A percentile compares a stretch with the other conserved stretches of the same genome.
Evolutionary conservation across 2,888 invertebrate species (phyloP).

Genomic region (Lymantria dispar): DNA sequence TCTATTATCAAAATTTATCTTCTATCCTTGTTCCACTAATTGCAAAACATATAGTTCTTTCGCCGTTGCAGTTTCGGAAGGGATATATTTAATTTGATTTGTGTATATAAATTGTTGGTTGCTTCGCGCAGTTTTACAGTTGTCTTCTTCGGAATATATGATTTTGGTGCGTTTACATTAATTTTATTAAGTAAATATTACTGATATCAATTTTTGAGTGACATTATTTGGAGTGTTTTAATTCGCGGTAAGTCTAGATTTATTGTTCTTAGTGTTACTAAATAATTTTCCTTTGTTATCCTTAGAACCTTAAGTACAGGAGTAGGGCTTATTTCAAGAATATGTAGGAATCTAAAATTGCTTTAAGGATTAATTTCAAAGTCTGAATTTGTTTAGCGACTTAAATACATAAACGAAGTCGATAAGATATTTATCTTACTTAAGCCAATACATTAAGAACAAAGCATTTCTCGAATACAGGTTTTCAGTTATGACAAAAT

Average conservation of each 20-base stretch:
- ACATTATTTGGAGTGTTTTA: neutral
- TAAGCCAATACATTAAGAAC: too few relatives aligned
- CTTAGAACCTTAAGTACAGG: too few relatives aligned
- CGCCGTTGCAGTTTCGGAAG: neutral
- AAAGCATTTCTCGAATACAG: too few relatives aligned
- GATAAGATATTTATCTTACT: too few relatives aligned
- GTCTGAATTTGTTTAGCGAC: too few relatives aligned
- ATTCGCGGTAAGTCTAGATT: neutral
- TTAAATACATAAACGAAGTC: too few relatives aligned
- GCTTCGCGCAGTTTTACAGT: conserved; percentile 7
- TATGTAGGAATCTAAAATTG: too few relatives aligned
- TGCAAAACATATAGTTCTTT: neutral
- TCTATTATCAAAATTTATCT: conserved; percentile 7
- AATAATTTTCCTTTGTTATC: neutral
- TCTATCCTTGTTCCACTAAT: conserved; percentile 6
- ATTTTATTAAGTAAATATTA: conserved; percentile 13
- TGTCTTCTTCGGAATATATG: neutral
- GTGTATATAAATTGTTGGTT: neutral
- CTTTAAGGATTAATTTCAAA: too few relatives aligned
- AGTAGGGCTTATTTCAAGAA: too few relatives aligned
- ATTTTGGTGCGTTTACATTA: conserved; percentile 16
- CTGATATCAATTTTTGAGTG: neutral
- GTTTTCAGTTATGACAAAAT: too few relatives aligned
- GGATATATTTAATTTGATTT: neutral
- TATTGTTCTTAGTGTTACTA: neutral